A percentile compares a stretch with the other conserved stretches of the same genome.
Evolutionary conservation across 2,888 invertebrate species (phyloP).

Genomic region (Perizoma affinitatum): DNA sequence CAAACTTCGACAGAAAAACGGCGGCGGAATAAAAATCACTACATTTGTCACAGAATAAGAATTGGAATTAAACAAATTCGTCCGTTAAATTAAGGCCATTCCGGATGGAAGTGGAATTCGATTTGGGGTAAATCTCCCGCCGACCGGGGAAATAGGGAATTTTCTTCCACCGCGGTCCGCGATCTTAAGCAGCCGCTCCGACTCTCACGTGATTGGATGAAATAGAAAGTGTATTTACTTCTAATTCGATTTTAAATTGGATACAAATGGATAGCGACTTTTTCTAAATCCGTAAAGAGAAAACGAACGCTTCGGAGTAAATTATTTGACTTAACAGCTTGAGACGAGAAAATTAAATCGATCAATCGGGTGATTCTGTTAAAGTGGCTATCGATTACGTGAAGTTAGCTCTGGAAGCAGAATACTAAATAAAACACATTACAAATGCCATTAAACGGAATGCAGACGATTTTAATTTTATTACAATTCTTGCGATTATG

Average conservation of each 20-base stretch:
- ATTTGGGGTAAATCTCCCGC: slow-evolving; percentile 77
- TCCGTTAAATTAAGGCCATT: slow-evolving; percentile 82
- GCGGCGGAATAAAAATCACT: slow-evolving; percentile 75
- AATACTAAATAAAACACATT: slow-evolving; percentile 33
- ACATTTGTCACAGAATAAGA: slow-evolving; percentile 81
- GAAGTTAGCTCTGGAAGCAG: slow-evolving; percentile 19
- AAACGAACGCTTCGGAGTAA: slow-evolving; percentile 50
- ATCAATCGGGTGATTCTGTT: slow-evolving; percentile 52
- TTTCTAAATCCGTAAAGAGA: slow-evolving; percentile 60
- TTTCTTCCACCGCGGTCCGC: slow-evolving; percentile 58
- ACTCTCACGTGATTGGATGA: slow-evolving; percentile 74
- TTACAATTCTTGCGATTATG: not conserved
- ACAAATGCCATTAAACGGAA: slow-evolving; percentile 36
- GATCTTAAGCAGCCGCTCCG: slow-evolving; percentile 56
- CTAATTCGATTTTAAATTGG: slow-evolving; percentile 81
- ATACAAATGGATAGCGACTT: slow-evolving; percentile 73
- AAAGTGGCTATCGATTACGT: slow-evolving; percentile 31
- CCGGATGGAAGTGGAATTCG: slow-evolving; percentile 72
- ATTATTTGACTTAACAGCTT: slow-evolving; percentile 64
- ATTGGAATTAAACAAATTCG: slow-evolving; percentile 83
- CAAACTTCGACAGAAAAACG: slow-evolving; percentile 52
- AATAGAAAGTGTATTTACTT: slow-evolving; percentile 79
- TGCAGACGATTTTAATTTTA: slow-evolving; percentile 9
- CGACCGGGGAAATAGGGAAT: slow-evolving; percentile 64
- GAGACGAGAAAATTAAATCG: slow-evolving; percentile 63